These are phyloP conservation scores for Melinaea marsaeus DNA, from an alignment of 2,888 invertebrate species.

Conservation along the genomic window DNA sequence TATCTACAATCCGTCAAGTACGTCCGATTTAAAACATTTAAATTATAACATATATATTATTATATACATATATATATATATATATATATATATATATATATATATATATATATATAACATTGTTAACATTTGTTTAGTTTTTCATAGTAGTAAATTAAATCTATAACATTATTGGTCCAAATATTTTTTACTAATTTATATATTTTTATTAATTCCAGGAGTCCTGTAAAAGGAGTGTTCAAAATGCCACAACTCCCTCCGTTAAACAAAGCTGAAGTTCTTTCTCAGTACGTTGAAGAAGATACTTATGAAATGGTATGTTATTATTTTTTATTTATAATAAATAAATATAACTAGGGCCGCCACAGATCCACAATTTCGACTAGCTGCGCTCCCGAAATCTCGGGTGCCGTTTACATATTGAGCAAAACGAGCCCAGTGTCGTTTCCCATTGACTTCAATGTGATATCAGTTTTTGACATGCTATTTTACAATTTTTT, in stretches of 20 bases:
- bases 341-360: too few species aligned
- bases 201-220: conserved; percentile 61
- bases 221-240: conserved; percentile 78
- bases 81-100: too few species aligned
- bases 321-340: conserved; percentile 5
- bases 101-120: not conserved
- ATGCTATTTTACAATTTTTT: too few species aligned
- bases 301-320: conserved; percentile 76
- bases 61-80: too few species aligned
- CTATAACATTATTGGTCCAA: not conserved
- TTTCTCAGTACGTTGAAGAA: conserved; percentile 72
- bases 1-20: conserved; percentile 82
- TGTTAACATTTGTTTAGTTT: not conserved
- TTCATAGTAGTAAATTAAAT: not conserved
- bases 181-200: too few species aligned
- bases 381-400: too few species aligned
- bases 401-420: too few species aligned
- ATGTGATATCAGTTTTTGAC: too few species aligned
- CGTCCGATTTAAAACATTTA: conserved; percentile 36
- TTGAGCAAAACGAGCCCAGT: too few species aligned
- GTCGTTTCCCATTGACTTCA: too few species aligned
- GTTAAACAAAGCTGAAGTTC: conserved; percentile 59
- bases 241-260: conserved; percentile 78
- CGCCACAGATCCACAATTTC: too few species aligned
- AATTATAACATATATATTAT: not conserved